Conservation (phyloP, 2,888 invertebrate species). For the Podabrus alpinus region DNA sequence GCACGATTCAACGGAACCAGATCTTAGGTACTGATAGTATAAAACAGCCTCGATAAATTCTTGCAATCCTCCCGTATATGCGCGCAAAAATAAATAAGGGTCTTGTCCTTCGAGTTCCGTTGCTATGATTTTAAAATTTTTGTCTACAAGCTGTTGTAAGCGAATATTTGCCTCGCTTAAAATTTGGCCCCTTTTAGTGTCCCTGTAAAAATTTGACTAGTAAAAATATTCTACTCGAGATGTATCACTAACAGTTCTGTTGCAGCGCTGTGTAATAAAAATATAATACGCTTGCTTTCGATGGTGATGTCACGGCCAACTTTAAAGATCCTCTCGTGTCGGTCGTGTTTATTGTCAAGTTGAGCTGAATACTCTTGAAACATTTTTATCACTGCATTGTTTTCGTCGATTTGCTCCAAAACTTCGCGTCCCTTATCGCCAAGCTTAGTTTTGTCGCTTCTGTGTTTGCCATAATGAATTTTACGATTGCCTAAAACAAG, state of each 20-base stretch:
- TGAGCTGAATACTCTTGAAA: slow-evolving; percentile 68
- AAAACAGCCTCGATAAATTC: slow-evolving; percentile 88
- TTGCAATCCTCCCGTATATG: slow-evolving; percentile 71
- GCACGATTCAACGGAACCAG: slow-evolving; percentile 65
- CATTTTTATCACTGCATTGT: slow-evolving; percentile 61
- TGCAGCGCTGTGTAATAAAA: slow-evolving; percentile 77
- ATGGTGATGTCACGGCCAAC: slow-evolving; percentile 83
- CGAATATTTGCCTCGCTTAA: slow-evolving; percentile 69
- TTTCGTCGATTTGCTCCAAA: slow-evolving; percentile 55
- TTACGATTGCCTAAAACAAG: slow-evolving; percentile 24
- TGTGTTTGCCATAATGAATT: slow-evolving; percentile 22
- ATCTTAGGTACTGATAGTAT: slow-evolving; percentile 72
- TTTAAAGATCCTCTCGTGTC: slow-evolving; percentile 82
- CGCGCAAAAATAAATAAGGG: slow-evolving; percentile 68
- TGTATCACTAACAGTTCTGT: slow-evolving; percentile 48
- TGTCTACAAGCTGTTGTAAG: slow-evolving; percentile 64
- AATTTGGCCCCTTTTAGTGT: slow-evolving; percentile 60
- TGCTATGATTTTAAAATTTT: slow-evolving; percentile 70
- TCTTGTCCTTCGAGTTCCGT: slow-evolving; percentile 74
- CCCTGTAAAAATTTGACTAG: slow-evolving; percentile 49
- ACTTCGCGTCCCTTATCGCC: slow-evolving; percentile 56
- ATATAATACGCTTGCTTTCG: slow-evolving; percentile 89
- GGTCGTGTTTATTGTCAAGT: slow-evolving; percentile 79
- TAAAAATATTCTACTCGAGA: neutral
- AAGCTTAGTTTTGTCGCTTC: slow-evolving; percentile 38